phyloP scores from a whole-genome alignment of 1,140 invertebrate species.

The Neotoxoptera formosana region DNA sequence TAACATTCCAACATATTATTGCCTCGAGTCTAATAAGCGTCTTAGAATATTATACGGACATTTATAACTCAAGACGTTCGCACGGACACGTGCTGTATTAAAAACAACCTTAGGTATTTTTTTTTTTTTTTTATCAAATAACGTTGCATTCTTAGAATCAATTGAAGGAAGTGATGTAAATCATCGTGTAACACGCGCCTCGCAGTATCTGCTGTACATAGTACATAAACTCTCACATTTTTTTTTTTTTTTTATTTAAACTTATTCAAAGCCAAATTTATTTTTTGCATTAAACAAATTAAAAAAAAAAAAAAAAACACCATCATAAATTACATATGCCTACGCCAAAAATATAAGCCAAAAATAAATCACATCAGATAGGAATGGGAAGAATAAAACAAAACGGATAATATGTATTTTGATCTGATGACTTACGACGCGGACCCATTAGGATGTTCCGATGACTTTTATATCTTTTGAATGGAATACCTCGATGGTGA shows the following conservation, averaged over 20 bases:
- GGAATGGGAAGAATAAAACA: neutral
- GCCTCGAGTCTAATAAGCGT: neutral
- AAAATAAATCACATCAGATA: neutral
- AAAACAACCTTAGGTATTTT: neutral
- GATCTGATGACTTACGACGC: neutral
- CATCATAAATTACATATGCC: neutral
- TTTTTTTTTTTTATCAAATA: neutral
- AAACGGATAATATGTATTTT: neutral
- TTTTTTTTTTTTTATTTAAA: neutral
- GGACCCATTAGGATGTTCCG: neutral
- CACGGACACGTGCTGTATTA: neutral
- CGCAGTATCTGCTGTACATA: too few species aligned
- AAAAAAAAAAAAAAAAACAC: neutral
- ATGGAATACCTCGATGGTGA: neutral
- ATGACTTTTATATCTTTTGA: neutral
- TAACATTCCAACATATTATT: neutral
- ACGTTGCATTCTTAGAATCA: neutral
- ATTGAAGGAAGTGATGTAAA: neutral
- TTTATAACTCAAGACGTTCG: neutral
- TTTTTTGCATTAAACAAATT: neutral
- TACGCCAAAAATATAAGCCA: too few species aligned
- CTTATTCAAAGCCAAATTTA: neutral
- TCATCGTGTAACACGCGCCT: fast-evolving
- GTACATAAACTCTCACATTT: neutral
- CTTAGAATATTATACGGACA: neutral